A percentile compares a stretch with the other conserved stretches of the same genome.
Evolutionary conservation across 2,113 vertebrate genomes (phyloP).

Genomic region (Ellobius talpinus): DNA sequence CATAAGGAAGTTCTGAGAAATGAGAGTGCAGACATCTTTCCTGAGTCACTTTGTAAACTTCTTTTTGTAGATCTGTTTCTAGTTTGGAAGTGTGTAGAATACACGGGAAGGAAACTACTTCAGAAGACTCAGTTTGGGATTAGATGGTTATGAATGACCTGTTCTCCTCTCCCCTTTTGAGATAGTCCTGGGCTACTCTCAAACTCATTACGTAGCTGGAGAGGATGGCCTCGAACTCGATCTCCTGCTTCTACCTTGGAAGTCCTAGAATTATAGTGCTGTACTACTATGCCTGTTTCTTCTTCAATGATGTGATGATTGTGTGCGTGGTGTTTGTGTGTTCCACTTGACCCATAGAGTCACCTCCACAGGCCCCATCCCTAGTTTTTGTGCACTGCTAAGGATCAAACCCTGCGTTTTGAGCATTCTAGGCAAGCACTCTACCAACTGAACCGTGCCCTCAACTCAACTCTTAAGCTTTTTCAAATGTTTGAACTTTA

Average conservation of each 20-base stretch:
- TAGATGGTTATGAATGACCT: background rate
- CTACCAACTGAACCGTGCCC: background rate
- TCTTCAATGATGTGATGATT: background rate
- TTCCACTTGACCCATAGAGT: too few species aligned
- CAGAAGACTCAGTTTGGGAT: background rate
- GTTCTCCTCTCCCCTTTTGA: background rate
- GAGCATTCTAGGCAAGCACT: background rate
- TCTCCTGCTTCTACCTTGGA: background rate
- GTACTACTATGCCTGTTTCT: background rate
- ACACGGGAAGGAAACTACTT: background rate
- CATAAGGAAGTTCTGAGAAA: background rate
- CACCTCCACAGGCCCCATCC: background rate
- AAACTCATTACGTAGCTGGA: background rate
- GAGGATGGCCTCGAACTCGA: background rate
- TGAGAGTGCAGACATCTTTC: background rate
- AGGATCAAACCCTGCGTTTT: background rate
- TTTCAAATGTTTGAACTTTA: constrained; percentile 13
- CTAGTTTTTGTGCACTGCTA: background rate
- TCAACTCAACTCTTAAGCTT: background rate
- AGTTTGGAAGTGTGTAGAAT: background rate
- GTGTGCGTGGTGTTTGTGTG: background rate
- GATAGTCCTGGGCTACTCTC: background rate
- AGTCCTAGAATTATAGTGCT: background rate
- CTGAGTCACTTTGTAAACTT: background rate
- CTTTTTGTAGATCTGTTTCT: background rate